Evolutionary conservation across 2,797 vertebrate species (phyloP).

Genomic region (Lophotriccus pileatus): DNA sequence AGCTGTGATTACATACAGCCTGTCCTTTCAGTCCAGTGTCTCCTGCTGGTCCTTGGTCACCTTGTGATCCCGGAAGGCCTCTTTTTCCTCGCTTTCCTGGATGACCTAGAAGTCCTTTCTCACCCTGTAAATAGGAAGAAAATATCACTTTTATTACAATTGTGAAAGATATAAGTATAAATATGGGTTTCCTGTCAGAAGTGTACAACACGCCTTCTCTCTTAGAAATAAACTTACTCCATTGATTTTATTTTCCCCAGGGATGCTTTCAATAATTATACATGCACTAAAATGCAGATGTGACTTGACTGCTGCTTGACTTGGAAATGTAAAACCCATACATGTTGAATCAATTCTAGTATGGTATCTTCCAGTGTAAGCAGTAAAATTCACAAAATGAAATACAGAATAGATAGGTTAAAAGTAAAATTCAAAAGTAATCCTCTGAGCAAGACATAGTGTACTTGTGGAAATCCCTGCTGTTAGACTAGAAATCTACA

Average conservation of each 20-base stretch:
- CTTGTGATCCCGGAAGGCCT: conserved; percentile 82
- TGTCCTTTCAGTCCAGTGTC: conserved; percentile 87
- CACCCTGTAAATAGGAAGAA: conserved; percentile 80
- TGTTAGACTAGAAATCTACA: neutral
- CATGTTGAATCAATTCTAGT: neutral
- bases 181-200: neutral
- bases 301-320: neutral
- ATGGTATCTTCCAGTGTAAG: neutral
- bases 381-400: neutral
- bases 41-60: conserved; percentile 89
- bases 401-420: neutral
- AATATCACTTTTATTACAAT: neutral
- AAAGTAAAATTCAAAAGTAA: neutral
- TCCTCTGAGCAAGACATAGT: neutral
- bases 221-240: neutral
- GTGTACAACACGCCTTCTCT: neutral
- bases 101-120: conserved; percentile 85
- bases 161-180: neutral
- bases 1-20: conserved; percentile 76
- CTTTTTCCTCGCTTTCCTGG: conserved; percentile 83
- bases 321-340: neutral
- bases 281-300: neutral
- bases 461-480: neutral
- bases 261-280: neutral
- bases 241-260: neutral